Conservation (phyloP, 2,113 vertebrate species). For the Rhabdornis inornatus region DNA sequence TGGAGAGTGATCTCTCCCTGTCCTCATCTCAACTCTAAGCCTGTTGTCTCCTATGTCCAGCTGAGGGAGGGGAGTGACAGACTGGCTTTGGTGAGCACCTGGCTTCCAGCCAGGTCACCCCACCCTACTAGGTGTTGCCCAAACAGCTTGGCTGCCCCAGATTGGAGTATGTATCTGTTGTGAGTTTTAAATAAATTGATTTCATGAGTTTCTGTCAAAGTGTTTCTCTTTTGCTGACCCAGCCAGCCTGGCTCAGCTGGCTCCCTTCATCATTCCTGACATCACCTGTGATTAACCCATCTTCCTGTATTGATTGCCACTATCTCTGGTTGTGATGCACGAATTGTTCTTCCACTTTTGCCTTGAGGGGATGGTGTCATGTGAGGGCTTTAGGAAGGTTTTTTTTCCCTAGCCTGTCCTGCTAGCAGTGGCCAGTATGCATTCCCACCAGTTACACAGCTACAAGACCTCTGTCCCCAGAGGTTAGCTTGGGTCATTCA, state of each 20-base stretch:
- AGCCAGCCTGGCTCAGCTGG: background rate
- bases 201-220: background rate
- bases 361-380: rapidly evolving
- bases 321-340: background rate
- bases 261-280: background rate
- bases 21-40: background rate
- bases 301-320: background rate
- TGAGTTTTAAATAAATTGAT: background rate
- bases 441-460: background rate
- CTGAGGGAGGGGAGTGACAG: background rate
- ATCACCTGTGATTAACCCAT: background rate
- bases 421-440: background rate
- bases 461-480: background rate
- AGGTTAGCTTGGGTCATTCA: background rate
- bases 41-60: rapidly evolving
- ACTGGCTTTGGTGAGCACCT: background rate
- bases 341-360: background rate
- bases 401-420: background rate
- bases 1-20: background rate
- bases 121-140: background rate
- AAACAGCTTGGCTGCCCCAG: background rate
- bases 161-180: background rate
- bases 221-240: background rate
- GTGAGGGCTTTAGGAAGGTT: background rate
- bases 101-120: background rate